Evolutionary conservation across 2,113 vertebrate genomes (phyloP).

Genomic region (Protomyctophum bolini): DNA sequence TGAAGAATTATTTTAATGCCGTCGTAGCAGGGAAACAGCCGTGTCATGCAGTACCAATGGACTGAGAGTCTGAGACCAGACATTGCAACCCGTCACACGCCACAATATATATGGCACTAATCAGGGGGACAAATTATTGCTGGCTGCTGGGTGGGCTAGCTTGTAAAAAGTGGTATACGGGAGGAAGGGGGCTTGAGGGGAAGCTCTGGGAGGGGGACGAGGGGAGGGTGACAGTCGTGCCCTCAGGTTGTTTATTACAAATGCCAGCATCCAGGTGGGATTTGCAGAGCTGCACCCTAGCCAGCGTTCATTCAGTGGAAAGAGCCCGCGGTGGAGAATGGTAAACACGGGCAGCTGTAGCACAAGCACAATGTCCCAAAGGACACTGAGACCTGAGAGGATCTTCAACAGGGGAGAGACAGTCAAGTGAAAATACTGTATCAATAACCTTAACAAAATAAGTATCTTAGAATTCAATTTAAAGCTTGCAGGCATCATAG

Average conservation of each 20-base stretch:
- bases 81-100: slow-evolving; percentile 26
- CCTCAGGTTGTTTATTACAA: slow-evolving; percentile 79
- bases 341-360: slow-evolving; percentile 92
- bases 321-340: slow-evolving; percentile 89
- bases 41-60: slow-evolving; percentile 33
- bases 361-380: slow-evolving; percentile 83
- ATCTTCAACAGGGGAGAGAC: slow-evolving; percentile 63
- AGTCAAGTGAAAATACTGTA: slow-evolving; percentile 22
- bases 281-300: slow-evolving; percentile 89
- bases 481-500: neutral
- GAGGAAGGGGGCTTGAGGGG: slow-evolving; percentile 41
- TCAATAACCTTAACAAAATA: slow-evolving; percentile 45
- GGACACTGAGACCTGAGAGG: slow-evolving; percentile 77
- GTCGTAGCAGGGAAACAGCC: slow-evolving; percentile 30
- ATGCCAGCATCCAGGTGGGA: slow-evolving; percentile 78
- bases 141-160: slow-evolving; percentile 52
- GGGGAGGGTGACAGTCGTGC: slow-evolving; percentile 62
- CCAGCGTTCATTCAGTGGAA: slow-evolving; percentile 88
- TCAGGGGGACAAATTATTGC: slow-evolving; percentile 56
- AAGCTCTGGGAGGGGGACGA: slow-evolving; percentile 48
- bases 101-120: slow-evolving; percentile 49
- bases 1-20: too few species aligned
- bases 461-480: neutral
- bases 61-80: slow-evolving; percentile 30
- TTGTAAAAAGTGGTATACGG: slow-evolving; percentile 1